Evolutionary conservation across 53 echinoderm and acorn worm genomes (phyloP), one percentile per base, ranked within the genome.

Genomic region (Mesocentrotus franciscanus): DNA sequence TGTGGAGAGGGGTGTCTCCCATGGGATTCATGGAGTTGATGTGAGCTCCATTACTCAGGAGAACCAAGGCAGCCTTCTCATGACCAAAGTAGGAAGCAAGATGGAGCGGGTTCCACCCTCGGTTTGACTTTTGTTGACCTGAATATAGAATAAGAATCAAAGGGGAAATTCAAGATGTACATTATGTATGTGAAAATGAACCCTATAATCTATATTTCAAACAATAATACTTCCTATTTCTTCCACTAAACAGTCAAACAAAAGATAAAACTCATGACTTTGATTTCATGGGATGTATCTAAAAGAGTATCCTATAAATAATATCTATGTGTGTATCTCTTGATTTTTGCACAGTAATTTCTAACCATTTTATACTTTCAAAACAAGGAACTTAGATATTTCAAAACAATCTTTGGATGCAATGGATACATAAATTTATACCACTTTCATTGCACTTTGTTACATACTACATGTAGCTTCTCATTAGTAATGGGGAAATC

Each of bases 71-170:
- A 59, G 96, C 99, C 22, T 98, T 97, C 24, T 95, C 92, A 89
- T 98, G 98, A 56, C 99, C 99, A 95, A 99, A 99, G 95, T 99
- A 99, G 49, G 96, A 95, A 8, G 98, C 97, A n/a, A 99, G 96
- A 78, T 98, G 99, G 12, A 99, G 96, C 5, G 98, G 97, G 32
- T 96, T 98, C 99, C 99, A 99, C 26, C 98, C 97, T 34, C 96
- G 79, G 71, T 99, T 99, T 66, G 99, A 97, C 87, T 98, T 99
- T 79, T 90, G 78, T 32, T 90, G 74, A 76, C 95, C 95, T 95
- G 56, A 35, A 57, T 18, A 90, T 62, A 6, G 64, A 84, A 94
- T 30, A 66, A 24, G 71, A 9, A 92, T 22, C 7, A 30, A 66
- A 64, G 58, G 27, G 39, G 56, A 56, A 56, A 34, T 22, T 29